Conservation (phyloP, 2,113 vertebrate species). For the Benitochromis conjunctus region DNA sequence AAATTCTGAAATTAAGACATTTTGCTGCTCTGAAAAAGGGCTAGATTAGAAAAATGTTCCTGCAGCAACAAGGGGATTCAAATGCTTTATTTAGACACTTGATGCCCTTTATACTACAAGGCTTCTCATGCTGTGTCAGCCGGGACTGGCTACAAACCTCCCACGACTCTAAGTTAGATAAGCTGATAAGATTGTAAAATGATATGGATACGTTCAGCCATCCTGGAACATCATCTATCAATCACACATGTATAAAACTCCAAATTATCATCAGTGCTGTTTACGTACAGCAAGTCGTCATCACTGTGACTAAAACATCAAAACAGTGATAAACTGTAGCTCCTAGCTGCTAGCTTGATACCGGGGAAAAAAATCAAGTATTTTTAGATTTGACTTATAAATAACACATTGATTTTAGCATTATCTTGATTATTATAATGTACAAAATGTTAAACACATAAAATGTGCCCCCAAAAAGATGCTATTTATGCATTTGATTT, state of each 20-base stretch:
- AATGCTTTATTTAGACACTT: not conserved
- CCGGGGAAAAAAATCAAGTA: rapidly evolving
- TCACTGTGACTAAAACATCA: not conserved
- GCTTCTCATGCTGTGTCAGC: not conserved
- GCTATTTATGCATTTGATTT: not conserved
- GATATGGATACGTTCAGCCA: not conserved
- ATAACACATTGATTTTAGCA: not conserved
- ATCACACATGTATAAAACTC: not conserved
- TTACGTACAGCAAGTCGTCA: not conserved
- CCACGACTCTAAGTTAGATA: not conserved
- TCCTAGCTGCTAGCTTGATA: not conserved
- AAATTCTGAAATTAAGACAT: not conserved
- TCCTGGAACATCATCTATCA: not conserved
- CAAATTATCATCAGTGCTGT: not conserved
- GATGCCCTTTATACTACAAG: not conserved
- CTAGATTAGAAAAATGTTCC: not conserved
- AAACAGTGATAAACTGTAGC: not conserved
- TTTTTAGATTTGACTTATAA: not conserved
- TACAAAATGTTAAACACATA: not conserved
- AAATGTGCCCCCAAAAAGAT: not conserved
- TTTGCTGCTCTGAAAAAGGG: not conserved
- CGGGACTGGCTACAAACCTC: rapidly evolving
- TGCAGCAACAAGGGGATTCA: not conserved
- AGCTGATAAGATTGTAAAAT: not conserved
- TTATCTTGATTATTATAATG: not conserved